Evolutionary conservation across 2,888 invertebrate genomes (phyloP), one percentile per base, ranked within the genome.

Genomic region (Ischnura elegans): DNA sequence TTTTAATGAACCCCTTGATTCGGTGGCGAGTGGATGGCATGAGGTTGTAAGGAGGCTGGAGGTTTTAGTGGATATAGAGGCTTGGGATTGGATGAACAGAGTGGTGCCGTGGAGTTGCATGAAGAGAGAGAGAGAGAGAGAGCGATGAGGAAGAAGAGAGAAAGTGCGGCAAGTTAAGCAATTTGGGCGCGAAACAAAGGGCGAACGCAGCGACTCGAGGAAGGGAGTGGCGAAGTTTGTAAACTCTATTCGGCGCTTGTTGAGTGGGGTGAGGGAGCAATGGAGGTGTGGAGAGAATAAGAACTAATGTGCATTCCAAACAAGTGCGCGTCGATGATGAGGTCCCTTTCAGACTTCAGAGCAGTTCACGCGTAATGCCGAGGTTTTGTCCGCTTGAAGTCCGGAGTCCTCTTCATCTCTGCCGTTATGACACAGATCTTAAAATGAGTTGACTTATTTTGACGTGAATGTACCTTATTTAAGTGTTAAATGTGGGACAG

Each of bases 161-260:
- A 66, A n/a, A n/a, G 66, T 76, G 25, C 36, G 76, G 76, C 36
- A 76, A 76, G 76, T 76, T 76, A 76, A 76, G 76, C 76, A 76
- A 76, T 76, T 76, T 76, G 76, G 76, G 76, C 36, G 36, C n/a
- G 29, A 76, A 76, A 76, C 76, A 76, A 76, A 76, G 76, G 76
- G 13, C 76, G 76, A 76, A 36, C n/a, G 76, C 2, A 76, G 76
- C 36, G 76, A 36, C 76, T 10, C 29, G 5, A 36, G 76, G 36
- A n/a, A n/a, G 36, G 76, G 76, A 6, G 76, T 61, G 61, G n/a
- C 61, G 61, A n/a, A 76, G 76, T 76, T 76, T 76, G 36, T 76
- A 76, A 76, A 76, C 76, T 76, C 76, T 29, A 36, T 76, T 76
- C 76, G 36, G 13, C 10, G 10, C 36, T n/a, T n/a, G n/a, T n/a